These are phyloP conservation scores for Agonum fuliginosum DNA, from an alignment of 2,888 invertebrate genomes.

Conservation along the genomic window DNA sequence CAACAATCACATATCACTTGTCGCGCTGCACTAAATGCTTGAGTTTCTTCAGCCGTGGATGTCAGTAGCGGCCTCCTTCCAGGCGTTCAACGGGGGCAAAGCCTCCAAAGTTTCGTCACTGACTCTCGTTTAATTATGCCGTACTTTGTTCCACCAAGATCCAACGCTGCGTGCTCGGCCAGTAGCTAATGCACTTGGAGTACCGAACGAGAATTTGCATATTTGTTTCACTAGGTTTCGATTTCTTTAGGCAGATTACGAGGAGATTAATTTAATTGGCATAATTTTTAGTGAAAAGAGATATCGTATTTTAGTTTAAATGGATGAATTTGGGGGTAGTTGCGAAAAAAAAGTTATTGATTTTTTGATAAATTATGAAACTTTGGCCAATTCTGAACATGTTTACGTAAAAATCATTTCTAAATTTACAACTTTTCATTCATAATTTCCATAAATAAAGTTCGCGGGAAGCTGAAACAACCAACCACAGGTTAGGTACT, in stretches of 20 bases:
- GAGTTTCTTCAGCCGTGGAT: slow-evolving; percentile 44
- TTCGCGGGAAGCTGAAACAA: too few species aligned
- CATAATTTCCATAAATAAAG: too few species aligned
- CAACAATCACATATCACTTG: slow-evolving; percentile 35
- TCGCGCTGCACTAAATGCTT: slow-evolving; percentile 34
- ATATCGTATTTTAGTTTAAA: too few species aligned
- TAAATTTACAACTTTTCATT: too few species aligned
- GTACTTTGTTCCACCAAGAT: slow-evolving; percentile 54
- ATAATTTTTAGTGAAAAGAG: too few species aligned
- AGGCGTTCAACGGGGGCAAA: slow-evolving; percentile 1
- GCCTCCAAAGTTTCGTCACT: slow-evolving; percentile 41
- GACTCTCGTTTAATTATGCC: slow-evolving; percentile 52
- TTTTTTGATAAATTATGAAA: too few species aligned
- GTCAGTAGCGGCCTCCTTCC: slow-evolving; percentile 15
- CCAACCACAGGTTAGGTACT: too few species aligned
- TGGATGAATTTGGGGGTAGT: too few species aligned
- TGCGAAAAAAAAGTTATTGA: too few species aligned
- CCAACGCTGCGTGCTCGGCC: slow-evolving; percentile 16
- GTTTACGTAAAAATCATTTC: too few species aligned
- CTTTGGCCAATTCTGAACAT: too few species aligned
- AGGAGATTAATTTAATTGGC: too few species aligned
- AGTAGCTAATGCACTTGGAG: slow-evolving; percentile 11
- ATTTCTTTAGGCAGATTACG: not conserved
- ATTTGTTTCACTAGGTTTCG: slow-evolving; percentile 17
- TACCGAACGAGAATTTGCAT: slow-evolving; percentile 12